Percentiles rank a stretch among this genome's conserved stretches.
phyloP scores from a whole-genome alignment of 2,113 vertebrate genomes.

The Gallinago media region DNA sequence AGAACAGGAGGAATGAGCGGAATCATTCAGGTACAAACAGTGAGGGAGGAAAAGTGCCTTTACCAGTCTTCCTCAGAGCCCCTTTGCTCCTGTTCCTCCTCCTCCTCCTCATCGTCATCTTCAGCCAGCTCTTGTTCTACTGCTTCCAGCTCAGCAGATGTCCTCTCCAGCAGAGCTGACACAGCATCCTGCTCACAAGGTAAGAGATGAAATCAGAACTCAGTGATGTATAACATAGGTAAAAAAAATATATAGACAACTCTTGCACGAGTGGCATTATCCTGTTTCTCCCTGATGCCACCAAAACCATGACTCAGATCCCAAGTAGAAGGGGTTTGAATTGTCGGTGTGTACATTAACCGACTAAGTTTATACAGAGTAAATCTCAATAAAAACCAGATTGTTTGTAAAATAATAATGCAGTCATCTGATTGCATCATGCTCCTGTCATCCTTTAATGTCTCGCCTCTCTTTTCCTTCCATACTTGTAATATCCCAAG shows the following conservation, averaged over 20 bases:
- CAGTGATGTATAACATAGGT: neutral
- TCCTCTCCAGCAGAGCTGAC: slow-evolving; percentile 83
- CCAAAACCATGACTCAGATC: neutral
- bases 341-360: neutral
- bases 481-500: neutral
- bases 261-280: neutral
- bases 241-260: neutral
- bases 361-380: neutral
- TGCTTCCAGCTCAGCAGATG: slow-evolving; percentile 83
- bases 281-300: neutral
- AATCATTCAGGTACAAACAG: neutral
- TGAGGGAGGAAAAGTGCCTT: neutral
- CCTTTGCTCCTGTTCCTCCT: slow-evolving; percentile 50
- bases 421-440: neutral
- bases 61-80: slow-evolving; percentile 78
- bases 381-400: neutral
- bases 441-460: neutral
- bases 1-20: neutral
- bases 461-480: neutral
- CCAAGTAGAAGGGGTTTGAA: neutral
- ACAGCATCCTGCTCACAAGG: slow-evolving; percentile 80
- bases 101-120: slow-evolving; percentile 61
- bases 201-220: neutral
- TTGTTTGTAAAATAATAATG: neutral
- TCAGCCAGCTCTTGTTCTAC: slow-evolving; percentile 83